These are phyloP conservation scores for Idaea biselata DNA, from an alignment of 2,888 invertebrate species.

Conservation along the genomic window DNA sequence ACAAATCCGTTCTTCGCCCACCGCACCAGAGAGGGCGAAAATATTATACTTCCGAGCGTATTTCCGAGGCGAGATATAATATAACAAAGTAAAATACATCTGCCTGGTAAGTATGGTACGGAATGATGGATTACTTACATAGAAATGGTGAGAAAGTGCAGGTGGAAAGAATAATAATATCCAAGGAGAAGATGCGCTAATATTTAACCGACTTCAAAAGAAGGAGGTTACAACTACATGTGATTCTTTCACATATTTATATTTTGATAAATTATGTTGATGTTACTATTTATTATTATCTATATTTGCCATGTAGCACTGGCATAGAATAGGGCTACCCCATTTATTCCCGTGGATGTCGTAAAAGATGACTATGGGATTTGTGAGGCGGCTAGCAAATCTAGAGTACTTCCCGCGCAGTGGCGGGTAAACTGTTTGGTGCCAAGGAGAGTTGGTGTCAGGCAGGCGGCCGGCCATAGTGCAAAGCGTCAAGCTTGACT, in stretches of 20 bases:
- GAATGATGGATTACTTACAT: neutral
- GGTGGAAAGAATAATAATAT: neutral
- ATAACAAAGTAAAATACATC: neutral
- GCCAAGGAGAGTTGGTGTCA: too few species aligned
- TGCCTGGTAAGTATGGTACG: neutral
- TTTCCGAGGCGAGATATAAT: neutral
- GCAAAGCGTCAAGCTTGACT: neutral
- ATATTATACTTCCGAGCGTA: neutral
- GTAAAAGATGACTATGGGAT: too few species aligned
- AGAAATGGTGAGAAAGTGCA: neutral
- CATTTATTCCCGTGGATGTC: too few species aligned
- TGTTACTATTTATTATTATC: too few species aligned
- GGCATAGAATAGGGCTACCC: too few species aligned
- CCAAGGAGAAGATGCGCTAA: neutral
- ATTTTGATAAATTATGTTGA: neutral
- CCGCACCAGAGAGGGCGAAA: neutral
- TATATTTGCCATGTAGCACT: too few species aligned
- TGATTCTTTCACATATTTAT: neutral
- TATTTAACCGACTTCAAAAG: conserved; percentile 1
- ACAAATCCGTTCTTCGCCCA: too few species aligned
- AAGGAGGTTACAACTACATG: neutral
- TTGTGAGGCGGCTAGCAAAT: too few species aligned
- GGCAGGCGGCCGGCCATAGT: too few species aligned
- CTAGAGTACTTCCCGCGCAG: too few species aligned
- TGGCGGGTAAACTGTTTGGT: too few species aligned